A percentile compares a stretch with the other conserved stretches of the same genome.
Evolutionary conservation across 2,113 vertebrate genomes (phyloP).

Genomic region (Amphiprion percula): DNA sequence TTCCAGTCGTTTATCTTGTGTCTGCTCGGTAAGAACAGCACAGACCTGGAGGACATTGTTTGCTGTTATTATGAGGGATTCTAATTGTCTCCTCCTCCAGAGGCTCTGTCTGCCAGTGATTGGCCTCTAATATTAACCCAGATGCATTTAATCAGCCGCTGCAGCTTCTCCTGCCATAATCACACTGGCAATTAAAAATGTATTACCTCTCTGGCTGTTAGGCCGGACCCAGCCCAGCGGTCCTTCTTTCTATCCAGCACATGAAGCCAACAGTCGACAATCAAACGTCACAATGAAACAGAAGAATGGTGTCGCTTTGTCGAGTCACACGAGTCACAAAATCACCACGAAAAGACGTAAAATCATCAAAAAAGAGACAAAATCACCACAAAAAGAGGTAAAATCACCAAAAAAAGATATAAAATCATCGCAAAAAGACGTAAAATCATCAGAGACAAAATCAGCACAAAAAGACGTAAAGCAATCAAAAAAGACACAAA

Average conservation of each 20-base stretch:
- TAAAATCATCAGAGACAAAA: too few species aligned
- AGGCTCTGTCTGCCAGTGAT: constrained; percentile 80
- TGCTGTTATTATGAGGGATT: constrained; percentile 84
- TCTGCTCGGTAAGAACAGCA: constrained; percentile 28
- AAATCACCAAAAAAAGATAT: too few species aligned
- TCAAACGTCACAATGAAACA: constrained; percentile 1
- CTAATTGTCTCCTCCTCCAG: constrained; percentile 84
- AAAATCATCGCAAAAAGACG: too few species aligned
- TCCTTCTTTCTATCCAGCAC: neutral
- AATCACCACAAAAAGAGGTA: too few species aligned
- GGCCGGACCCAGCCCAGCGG: constrained; percentile 4
- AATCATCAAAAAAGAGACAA: too few species aligned
- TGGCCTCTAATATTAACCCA: constrained; percentile 85
- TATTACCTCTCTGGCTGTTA: constrained; percentile 78
- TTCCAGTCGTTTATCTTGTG: constrained; percentile 79
- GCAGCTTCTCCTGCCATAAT: constrained; percentile 82
- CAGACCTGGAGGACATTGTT: constrained; percentile 77
- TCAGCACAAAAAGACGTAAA: too few species aligned
- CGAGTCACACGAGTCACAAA: too few species aligned
- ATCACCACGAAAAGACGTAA: too few species aligned
- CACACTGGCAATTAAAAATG: constrained; percentile 86
- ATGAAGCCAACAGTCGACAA: constrained; percentile 22
- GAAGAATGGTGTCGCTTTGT: neutral
- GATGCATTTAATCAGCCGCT: constrained; percentile 84
- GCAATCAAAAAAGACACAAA: too few species aligned